Conservation (phyloP, 2,888 invertebrate genomes). For the Napeogenes sylphis region DNA sequence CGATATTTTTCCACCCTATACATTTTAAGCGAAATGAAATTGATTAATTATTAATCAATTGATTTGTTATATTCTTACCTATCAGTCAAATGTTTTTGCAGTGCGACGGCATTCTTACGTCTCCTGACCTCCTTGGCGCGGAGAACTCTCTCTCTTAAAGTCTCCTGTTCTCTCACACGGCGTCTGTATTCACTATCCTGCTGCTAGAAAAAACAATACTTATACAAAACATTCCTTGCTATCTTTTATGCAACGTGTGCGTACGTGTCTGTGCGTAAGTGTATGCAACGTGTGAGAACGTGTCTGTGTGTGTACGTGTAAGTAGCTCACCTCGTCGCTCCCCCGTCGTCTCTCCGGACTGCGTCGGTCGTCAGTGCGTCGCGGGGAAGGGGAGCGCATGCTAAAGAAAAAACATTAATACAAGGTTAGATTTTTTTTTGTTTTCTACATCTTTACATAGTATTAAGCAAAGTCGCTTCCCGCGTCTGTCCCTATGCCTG, state of each 20-base stretch:
- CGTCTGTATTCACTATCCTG: constrained; percentile 67
- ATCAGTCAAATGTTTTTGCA: constrained; percentile 48
- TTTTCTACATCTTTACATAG: too few relatives aligned
- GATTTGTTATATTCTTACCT: constrained; percentile 36
- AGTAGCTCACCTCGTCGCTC: constrained; percentile 41
- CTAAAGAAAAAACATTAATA: constrained; percentile 32
- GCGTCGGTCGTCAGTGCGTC: constrained; percentile 26
- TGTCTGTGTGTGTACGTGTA: too few relatives aligned
- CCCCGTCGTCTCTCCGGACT: constrained; percentile 34
- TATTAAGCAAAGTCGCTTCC: too few relatives aligned
- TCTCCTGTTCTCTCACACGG: constrained; percentile 64
- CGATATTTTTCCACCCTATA: too few relatives aligned
- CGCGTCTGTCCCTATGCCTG: too few relatives aligned
- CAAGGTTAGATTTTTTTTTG: background rate
- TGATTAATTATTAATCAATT: background rate
- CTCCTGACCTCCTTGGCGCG: constrained; percentile 67
- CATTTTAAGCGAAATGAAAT: too few relatives aligned
- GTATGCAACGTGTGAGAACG: too few relatives aligned
- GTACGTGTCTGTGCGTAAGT: too few relatives aligned
- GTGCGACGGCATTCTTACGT: constrained; percentile 55
- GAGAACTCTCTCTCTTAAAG: constrained; percentile 59
- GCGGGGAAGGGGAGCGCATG: constrained; percentile 46
- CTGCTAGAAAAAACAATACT: constrained; percentile 2
- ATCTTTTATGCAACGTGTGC: too few relatives aligned
- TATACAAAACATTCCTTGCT: background rate